These are phyloP conservation scores for Galerucella calmariensis DNA, from an alignment of 2,888 invertebrate species.

Conservation along the genomic window DNA sequence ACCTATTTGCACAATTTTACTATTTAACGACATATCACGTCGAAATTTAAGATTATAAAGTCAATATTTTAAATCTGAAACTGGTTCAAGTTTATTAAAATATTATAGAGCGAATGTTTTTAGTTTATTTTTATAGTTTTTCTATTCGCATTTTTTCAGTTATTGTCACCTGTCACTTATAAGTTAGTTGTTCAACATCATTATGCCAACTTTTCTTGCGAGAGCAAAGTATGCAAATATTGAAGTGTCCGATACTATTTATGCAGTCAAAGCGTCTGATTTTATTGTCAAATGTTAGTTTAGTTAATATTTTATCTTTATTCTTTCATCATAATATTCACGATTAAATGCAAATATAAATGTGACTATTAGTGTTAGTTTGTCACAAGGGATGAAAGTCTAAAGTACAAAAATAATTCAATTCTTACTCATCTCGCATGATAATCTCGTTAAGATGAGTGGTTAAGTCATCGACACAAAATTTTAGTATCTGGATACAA, in stretches of 20 bases:
- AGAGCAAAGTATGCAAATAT: not conserved
- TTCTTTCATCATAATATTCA: not conserved
- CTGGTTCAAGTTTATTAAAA: not conserved
- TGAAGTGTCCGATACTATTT: not conserved
- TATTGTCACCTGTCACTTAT: slow-evolving; percentile 39
- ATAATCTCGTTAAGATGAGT: no score
- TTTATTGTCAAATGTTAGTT: slow-evolving; percentile 1
- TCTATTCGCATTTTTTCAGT: slow-evolving; percentile 24
- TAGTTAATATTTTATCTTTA: not conserved
- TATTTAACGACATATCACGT: no score
- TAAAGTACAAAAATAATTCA: no score
- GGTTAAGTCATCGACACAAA: no score
- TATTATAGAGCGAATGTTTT: not conserved
- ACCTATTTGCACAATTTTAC: no score
- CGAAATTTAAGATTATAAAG: no score
- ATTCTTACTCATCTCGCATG: no score
- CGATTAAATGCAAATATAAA: no score
- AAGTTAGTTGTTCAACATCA: slow-evolving; percentile 15
- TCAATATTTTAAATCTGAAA: not conserved
- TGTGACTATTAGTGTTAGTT: no score
- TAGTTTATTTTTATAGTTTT: not conserved
- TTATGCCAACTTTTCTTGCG: not conserved
- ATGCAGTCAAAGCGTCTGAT: not conserved
- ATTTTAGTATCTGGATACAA: no score
- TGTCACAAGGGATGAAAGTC: no score